Conservation (phyloP, 2,888 invertebrate genomes). For the Habroteleia sp. region DNA sequence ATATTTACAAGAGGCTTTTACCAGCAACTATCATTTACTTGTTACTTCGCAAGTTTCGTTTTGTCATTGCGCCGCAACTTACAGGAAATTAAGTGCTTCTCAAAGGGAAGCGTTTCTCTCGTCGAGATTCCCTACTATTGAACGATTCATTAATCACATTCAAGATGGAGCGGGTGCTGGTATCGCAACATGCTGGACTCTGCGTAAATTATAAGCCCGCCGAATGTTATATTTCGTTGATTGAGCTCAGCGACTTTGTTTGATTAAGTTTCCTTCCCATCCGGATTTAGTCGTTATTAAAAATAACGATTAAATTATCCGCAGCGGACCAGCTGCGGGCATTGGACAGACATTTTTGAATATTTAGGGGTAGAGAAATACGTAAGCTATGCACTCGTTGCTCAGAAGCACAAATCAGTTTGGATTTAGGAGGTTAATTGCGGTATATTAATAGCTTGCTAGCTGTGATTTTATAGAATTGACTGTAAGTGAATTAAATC, state of each 20-base stretch:
- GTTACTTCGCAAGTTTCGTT: slow-evolving; percentile 7
- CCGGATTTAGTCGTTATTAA: slow-evolving; percentile 65
- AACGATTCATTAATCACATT: slow-evolving; percentile 47
- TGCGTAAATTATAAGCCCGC: slow-evolving; percentile 24
- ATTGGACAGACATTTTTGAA: too few species aligned
- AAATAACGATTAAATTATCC: too few species aligned
- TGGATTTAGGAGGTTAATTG: too few species aligned
- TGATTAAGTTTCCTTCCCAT: slow-evolving; percentile 15
- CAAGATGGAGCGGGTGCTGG: slow-evolving; percentile 18
- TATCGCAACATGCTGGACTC: slow-evolving; percentile 3
- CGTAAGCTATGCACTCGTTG: too few species aligned
- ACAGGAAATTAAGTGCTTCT: slow-evolving; percentile 53
- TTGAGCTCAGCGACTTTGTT: slow-evolving; percentile 4
- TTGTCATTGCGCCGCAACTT: slow-evolving; percentile 17
- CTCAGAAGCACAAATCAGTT: too few species aligned
- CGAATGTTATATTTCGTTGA: slow-evolving; percentile 23
- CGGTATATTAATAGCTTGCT: too few species aligned
- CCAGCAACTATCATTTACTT: slow-evolving; percentile 23
- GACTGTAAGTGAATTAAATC: too few species aligned
- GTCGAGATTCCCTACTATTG: slow-evolving; percentile 26
- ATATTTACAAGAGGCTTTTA: slow-evolving; percentile 47
- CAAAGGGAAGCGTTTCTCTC: slow-evolving; percentile 34
- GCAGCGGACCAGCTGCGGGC: too few species aligned
- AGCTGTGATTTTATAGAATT: too few species aligned
- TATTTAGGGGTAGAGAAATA: too few species aligned